Base-by-base conservation (phyloP, 2,113 vertebrate species). In the Gobius niger region DNA sequence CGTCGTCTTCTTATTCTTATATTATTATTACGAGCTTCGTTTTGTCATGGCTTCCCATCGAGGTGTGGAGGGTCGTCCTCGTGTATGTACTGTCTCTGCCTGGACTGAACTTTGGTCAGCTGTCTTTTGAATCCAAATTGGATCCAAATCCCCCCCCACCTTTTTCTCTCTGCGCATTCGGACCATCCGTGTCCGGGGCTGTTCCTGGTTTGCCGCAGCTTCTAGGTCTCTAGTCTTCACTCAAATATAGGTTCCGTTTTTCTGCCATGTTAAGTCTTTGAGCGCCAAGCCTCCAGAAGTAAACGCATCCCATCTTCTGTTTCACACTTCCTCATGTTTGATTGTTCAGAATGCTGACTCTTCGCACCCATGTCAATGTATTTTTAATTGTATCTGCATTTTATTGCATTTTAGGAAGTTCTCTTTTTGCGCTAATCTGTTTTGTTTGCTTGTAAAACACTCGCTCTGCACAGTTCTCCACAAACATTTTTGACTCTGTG, bases 381-480 rank as follows among this genome's bases (percentile, higher is more conserved):
- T 87, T 89, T 34, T 89, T 82, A 87, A 85, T 81, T 83, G 56
- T 77, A 57, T 70, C 57, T 42, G 57, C 41, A 60, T 60, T 60
- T 42, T 44, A 60, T 54, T 63, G 69, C 85, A 82, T 87, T 89
- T 88, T 85, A 86, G 82, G 56, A 82, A 73, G 77, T 84, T 85
- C 8, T 34, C 75, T 77, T 77, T 70, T 77, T 34, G 82, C 67
- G 19, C 24, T 63, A 44, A 73, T 81, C 59, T 68, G 53, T 77
- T 82, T 62, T 46, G 60, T 46, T 15, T 7, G 15, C 42, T 16
- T 62, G 52, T 54, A 24, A n/a, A n/a, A 24, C 14, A 54, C 18
- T 54, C 52, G 24, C 52, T 54, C 18, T 24, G 12, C 52, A 24
- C 50, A 16, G 50, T 51, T 60, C 4, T 44, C 78, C 76, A 77